Percentiles rank a stretch among this genome's conserved stretches.
Evolutionary conservation across 2,113 vertebrate species (phyloP).

Genomic region (Rhegmatorhina hoffmannsi): DNA sequence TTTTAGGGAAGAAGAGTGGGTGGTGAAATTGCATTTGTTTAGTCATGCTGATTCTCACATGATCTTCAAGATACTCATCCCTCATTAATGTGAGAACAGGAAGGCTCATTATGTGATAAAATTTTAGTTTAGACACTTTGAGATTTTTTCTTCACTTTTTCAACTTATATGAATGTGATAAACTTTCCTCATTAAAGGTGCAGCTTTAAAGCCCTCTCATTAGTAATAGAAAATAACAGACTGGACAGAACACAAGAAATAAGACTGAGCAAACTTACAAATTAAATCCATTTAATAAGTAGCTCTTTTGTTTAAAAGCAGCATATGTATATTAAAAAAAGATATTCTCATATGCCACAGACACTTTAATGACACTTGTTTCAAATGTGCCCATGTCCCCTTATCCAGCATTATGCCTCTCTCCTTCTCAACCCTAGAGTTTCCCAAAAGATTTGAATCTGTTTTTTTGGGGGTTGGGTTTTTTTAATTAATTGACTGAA

Average conservation of each 20-base stretch:
- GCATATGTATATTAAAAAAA: not conserved
- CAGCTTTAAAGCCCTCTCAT: not conserved
- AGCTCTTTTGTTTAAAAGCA: not conserved
- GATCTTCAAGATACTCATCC: not conserved
- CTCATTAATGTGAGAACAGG: not conserved
- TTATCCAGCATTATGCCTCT: not conserved
- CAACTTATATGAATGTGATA: not conserved
- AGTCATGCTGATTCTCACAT: constrained; percentile 9
- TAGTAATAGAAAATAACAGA: not conserved
- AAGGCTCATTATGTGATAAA: not conserved
- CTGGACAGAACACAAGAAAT: not conserved
- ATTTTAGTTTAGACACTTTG: not conserved
- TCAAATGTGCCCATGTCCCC: not conserved
- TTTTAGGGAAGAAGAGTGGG: constrained; percentile 24
- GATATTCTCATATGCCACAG: not conserved
- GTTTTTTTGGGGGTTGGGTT: not conserved
- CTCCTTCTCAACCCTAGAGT: not conserved
- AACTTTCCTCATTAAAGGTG: not conserved
- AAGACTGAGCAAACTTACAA: not conserved
- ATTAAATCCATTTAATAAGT: not conserved
- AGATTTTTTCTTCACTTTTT: not conserved
- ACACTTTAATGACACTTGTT: not conserved
- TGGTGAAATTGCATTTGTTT: constrained; percentile 28
- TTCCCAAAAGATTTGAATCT: not conserved
- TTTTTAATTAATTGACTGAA: not conserved